Conservation (phyloP, 1,140 invertebrate species). For the Anadara kagoshimensis region DNA sequence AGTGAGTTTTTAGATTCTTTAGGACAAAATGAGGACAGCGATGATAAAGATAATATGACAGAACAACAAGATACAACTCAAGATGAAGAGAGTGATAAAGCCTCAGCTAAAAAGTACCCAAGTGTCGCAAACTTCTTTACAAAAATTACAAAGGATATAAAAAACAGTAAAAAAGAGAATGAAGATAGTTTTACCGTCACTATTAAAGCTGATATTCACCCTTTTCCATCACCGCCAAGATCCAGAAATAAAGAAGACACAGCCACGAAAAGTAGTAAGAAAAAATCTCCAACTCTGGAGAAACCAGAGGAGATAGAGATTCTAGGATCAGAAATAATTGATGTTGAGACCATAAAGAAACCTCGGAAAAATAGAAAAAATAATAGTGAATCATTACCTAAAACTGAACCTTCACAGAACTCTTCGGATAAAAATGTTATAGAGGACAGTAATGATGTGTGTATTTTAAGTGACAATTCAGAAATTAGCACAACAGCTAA, state of each 20-base stretch:
- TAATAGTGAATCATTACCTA: neutral
- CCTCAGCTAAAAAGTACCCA: constrained; percentile 24
- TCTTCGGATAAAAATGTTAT: neutral
- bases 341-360: constrained; percentile 14
- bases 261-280: neutral
- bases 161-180: neutral
- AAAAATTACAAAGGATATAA: constrained; percentile 11
- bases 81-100: too few relatives aligned
- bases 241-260: neutral
- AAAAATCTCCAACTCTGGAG: neutral
- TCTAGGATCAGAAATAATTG: constrained; percentile 31
- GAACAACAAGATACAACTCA: too few relatives aligned
- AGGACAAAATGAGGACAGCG: too few relatives aligned
- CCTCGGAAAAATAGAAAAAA: neutral
- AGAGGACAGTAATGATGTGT: neutral
- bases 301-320: constrained; percentile 35
- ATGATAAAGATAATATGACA: too few relatives aligned
- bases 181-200: constrained; percentile 1
- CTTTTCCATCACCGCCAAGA: constrained; percentile 16
- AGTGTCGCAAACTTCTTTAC: constrained; percentile 36
- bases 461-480: neutral
- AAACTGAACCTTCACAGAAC: neutral
- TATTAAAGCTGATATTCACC: constrained; percentile 34
- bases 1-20: too few relatives aligned
- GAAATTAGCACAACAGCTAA: neutral